Evolutionary conservation across 2,113 vertebrate genomes (phyloP).

Genomic region (Hippolais icterina): DNA sequence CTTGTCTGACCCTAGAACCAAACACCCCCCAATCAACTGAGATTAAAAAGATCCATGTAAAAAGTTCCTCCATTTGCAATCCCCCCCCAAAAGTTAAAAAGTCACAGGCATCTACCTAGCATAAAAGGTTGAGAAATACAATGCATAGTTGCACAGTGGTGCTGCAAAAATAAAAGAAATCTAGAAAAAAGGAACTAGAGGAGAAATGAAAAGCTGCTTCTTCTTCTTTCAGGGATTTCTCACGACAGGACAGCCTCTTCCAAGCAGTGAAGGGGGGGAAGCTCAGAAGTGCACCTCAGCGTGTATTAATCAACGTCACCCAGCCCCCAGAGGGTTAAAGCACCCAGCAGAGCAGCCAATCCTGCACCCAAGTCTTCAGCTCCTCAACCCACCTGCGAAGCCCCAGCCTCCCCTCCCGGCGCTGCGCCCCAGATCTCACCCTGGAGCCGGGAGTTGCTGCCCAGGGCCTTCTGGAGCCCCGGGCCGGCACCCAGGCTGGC

Average conservation of each 20-base stretch:
- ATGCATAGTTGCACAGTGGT: conserved; percentile 98
- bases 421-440: not conserved
- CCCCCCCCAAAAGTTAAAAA: conserved; percentile 79
- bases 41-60: conserved; percentile 88
- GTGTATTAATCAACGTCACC: conserved; percentile 85
- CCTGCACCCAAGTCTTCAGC: conserved; percentile 70
- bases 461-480: accelerated
- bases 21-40: conserved; percentile 81
- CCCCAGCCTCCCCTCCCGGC: not conserved
- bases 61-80: conserved; percentile 87
- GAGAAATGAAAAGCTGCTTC: conserved; percentile 64
- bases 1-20: conserved; percentile 93
- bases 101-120: conserved; percentile 86
- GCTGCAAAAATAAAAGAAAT: conserved; percentile 73
- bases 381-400: conserved; percentile 70
- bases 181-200: conserved; percentile 60
- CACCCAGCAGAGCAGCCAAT: conserved; percentile 85
- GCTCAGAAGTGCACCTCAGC: conserved; percentile 86
- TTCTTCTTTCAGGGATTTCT: conserved; percentile 65
- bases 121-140: conserved; percentile 87
- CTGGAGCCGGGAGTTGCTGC: not conserved
- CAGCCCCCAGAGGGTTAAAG: conserved; percentile 80
- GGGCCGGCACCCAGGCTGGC: not conserved
- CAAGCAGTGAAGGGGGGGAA: conserved; percentile 80
- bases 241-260: conserved; percentile 79